Evolutionary conservation across 2,797 vertebrate species (phyloP), one percentile per base, ranked within the genome.

Genomic region (Scolopax rusticola): DNA sequence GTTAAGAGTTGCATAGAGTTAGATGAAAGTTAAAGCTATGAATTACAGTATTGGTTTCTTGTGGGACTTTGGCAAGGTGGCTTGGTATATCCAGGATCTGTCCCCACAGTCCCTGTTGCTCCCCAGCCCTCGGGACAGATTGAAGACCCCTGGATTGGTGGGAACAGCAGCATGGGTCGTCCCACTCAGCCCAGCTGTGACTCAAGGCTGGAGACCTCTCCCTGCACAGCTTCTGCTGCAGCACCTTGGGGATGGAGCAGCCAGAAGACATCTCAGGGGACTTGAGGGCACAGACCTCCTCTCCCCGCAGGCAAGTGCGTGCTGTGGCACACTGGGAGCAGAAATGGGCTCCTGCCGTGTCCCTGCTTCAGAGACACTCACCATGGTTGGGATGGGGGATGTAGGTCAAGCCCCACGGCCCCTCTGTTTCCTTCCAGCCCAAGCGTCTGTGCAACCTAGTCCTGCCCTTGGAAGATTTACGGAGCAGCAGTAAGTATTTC

Each of bases 381-480:
- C 50, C 61, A 16, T 0, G 0, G 28, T 0, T 2, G 15, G 92
- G 91, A 65, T 51, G 54, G 69, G 43, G 57, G 63, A 38, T 81
- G 47, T 9, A 51, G 86, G 65, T 90, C 85, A 79, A 89, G 54
- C 65, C 69, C 71, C 56, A 2, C 0, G 4, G 84, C 48, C 74
- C 36, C 38, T 70, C 63, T 0, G 2, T 32, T 84, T 92, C 87
- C 95, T 85, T 79, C 70, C 82, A 84, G 59, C 82, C 91, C 84
- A 15, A 84, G 84, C 0, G 67, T 86, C 89, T 82, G 64, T 1
- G 48, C 71, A 68, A 67, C 77, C 83, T 20, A 5, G 88, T 61
- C 30, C 76, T 76, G 69, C 64, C 65, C 90, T 43, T 10, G 18
- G 94, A 79, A 93, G 97, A 96, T 97, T 97, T 96, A 93, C 28